Percentiles rank a stretch among this genome's conserved stretches.
phyloP scores from a whole-genome alignment of 2,797 vertebrate species.

The Ceyx erithaca region DNA sequence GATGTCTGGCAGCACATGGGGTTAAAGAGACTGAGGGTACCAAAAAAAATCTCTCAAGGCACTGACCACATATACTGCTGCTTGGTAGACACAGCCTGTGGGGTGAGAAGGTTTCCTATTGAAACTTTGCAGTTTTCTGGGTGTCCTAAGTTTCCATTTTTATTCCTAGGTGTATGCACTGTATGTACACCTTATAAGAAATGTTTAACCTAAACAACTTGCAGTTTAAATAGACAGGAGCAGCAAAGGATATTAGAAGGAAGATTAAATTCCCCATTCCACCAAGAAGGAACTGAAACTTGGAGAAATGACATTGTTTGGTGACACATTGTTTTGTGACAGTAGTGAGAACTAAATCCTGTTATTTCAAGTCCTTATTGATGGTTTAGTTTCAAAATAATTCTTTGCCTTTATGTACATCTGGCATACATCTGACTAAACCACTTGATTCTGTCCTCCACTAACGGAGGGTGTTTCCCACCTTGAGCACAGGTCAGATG shows the following conservation, averaged over 20 bases:
- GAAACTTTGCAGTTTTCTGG: neutral
- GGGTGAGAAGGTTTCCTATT: neutral
- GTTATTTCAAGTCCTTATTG: neutral
- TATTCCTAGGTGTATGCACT: neutral
- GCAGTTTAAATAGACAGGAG: neutral
- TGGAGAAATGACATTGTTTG: neutral
- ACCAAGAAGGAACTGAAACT: neutral
- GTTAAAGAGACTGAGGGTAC: neutral
- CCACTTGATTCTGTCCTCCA: neutral
- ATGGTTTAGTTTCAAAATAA: neutral
- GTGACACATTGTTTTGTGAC: accelerated
- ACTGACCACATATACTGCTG: neutral
- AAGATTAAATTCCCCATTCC: neutral
- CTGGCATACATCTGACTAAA: neutral
- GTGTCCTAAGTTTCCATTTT: neutral
- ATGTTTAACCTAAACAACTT: neutral
- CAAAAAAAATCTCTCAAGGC: neutral
- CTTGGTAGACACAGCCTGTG: neutral
- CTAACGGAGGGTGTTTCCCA: neutral
- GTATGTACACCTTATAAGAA: neutral
- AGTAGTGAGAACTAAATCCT: neutral
- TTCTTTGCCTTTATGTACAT: neutral
- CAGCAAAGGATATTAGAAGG: neutral
- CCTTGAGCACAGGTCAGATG: neutral
- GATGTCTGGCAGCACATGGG: neutral